Percentiles rank a stretch among this genome's conserved stretches.
phyloP scores from a whole-genome alignment of 1,140 invertebrate genomes.

The Zaprionus ghesquierei region DNA sequence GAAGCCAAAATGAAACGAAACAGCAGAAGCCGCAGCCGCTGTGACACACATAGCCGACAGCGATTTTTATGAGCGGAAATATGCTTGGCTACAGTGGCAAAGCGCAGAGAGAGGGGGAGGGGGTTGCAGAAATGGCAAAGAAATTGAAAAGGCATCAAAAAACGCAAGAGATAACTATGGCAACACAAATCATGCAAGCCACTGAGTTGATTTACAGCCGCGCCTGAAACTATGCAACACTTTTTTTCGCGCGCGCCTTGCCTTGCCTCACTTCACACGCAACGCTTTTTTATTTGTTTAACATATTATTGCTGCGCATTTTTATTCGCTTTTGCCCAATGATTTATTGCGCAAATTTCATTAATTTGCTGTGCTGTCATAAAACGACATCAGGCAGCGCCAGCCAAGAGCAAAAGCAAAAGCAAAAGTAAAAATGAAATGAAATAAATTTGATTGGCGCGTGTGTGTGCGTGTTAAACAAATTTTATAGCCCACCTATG shows the following conservation, averaged over 20 bases:
- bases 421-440: slow-evolving; percentile 41
- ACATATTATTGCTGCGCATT: slow-evolving; percentile 34
- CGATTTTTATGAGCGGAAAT: neutral
- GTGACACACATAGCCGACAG: neutral
- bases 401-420: slow-evolving; percentile 33
- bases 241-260: neutral
- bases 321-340: slow-evolving; percentile 48
- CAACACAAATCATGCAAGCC: slow-evolving; percentile 1
- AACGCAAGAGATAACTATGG: neutral
- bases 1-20: neutral
- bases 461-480: slow-evolving; percentile 50
- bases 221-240: neutral
- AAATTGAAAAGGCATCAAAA: neutral
- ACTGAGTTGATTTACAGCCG: neutral
- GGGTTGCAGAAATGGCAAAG: neutral
- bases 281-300: slow-evolving; percentile 39
- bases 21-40: neutral
- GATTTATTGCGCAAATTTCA: slow-evolving; percentile 75
- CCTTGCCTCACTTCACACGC: no score
- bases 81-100: neutral
- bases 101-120: no score
- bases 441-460: slow-evolving; percentile 72
- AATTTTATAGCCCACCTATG: slow-evolving; percentile 54
- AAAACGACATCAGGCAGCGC: slow-evolving; percentile 51
- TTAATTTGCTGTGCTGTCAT: slow-evolving; percentile 77